Base-by-base conservation (phyloP, 2,797 vertebrate genomes). In the Delichon dasypus region DNA sequence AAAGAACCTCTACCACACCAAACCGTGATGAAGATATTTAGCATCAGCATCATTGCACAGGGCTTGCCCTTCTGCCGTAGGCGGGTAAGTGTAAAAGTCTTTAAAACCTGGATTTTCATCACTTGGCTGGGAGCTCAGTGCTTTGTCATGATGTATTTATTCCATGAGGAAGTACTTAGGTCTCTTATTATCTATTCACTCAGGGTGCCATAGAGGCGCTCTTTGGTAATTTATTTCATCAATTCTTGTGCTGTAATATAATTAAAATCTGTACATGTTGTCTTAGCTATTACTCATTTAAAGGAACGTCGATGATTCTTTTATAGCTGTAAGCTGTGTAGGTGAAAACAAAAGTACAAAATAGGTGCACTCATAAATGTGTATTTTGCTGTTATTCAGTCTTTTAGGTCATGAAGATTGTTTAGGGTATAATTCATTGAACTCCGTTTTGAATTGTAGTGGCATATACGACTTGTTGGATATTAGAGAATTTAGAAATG, bases 21-120 rank as follows among this genome's bases (percentile, higher is more conserved):
- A 97, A 99, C 99, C 55, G 98, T 99, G 73, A 99, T 99, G 97
- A 99, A 99, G 98, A 99, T 99, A 96, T 99, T 99, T 97, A 99
- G 99, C 98, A 99, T 99, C 98, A 99, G 99, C 97, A 99, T 99
- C 97, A 99, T 99, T 94, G 98, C 99, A 42, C 99, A 99, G 96
- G 98, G 99, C 92, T 97, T 99, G 96, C 99, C 99, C 47, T 99
- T 99, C 98, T 99, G 99, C 96, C 99, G 98, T 93, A 98, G 98
- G 97, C 99, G 99, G 99, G 99, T 99, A 98, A 99, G 99, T 99
- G 72, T 80, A 48, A 78, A 90, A 91, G 74, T 34, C 85, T 95
- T 90, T 65, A 72, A 95, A 98, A 96, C 29, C 11, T 87, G 74
- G 47, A 17, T 85, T 94, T 94, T 93, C 30, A 40, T 87, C 29